These are phyloP conservation scores for Dasyornis broadbenti DNA, from an alignment of 2,113 vertebrate genomes.

Conservation along the genomic window DNA sequence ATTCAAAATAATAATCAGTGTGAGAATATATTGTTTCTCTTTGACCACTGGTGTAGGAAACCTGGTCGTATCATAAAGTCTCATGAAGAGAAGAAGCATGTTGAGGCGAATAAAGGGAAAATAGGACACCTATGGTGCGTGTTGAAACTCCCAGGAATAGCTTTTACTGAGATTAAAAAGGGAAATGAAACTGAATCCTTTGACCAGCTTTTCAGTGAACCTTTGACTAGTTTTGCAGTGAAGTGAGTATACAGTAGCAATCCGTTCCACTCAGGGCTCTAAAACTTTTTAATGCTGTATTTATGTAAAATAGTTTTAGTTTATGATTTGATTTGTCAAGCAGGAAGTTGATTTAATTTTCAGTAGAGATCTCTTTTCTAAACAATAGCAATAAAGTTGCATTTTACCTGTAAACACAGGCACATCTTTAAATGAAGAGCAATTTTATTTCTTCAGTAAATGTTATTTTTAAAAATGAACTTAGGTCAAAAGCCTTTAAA, in stretches of 20 bases:
- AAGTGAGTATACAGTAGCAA: conserved; percentile 48
- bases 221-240: conserved; percentile 51
- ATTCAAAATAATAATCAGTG: conserved; percentile 69
- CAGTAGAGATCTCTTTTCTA: neutral
- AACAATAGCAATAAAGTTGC: neutral
- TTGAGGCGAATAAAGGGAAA: conserved; percentile 61
- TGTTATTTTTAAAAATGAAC: neutral
- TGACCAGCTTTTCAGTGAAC: conserved; percentile 49
- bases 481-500: neutral
- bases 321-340: conserved; percentile 12
- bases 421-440: neutral
- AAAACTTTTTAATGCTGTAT: conserved; percentile 39
- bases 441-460: neutral
- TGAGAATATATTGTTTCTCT: conserved; percentile 62
- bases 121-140: conserved; percentile 48
- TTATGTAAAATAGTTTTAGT: conserved; percentile 42
- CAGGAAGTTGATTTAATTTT: conserved; percentile 31
- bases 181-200: conserved; percentile 29
- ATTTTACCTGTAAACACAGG: neutral
- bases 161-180: conserved; percentile 67
- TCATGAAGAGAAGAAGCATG: conserved; percentile 34
- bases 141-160: conserved; percentile 52
- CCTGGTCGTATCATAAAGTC: conserved; percentile 39
- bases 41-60: conserved; percentile 58
- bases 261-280: conserved; percentile 8